These are phyloP conservation scores for Monopterus albus DNA, from an alignment of 2,113 vertebrate species.

Conservation along the genomic window DNA sequence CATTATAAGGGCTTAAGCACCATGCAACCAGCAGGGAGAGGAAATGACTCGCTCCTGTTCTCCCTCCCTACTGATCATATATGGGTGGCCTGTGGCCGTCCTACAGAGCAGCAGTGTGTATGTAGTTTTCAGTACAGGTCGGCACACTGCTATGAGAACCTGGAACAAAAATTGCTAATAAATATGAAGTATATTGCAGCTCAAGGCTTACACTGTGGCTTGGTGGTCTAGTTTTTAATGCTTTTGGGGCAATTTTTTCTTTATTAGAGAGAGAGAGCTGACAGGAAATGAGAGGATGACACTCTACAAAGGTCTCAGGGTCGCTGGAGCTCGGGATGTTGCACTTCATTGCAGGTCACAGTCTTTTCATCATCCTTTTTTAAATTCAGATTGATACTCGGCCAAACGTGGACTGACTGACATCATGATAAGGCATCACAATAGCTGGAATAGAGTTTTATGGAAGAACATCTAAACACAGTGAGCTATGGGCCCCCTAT, in stretches of 20 bases:
- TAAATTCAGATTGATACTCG: no score
- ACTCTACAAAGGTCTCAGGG: no score
- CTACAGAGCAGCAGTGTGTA: conserved; percentile 38
- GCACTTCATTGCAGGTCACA: no score
- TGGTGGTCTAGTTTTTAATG: background rate
- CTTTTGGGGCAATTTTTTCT: background rate
- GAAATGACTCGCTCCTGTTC: conserved; percentile 62
- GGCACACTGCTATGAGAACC: background rate
- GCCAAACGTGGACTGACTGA: no score
- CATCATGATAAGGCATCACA: no score
- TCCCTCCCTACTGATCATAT: conserved; percentile 62
- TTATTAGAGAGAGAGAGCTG: background rate
- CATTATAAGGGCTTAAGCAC: conserved; percentile 75
- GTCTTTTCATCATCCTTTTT: no score
- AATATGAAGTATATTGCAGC: background rate
- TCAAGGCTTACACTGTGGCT: background rate
- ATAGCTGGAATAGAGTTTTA: no score
- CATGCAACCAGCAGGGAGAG: conserved; percentile 72
- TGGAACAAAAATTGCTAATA: no score
- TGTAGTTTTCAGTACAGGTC: conserved; percentile 37
- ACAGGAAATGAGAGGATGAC: background rate
- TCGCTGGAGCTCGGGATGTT: no score
- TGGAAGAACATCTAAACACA: no score
- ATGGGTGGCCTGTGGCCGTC: conserved; percentile 41
- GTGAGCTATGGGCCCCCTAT: no score